Evolutionary conservation across 1,140 invertebrate species (phyloP), one percentile per base, ranked within the genome.

Genomic region (Drosophila auraria): DNA sequence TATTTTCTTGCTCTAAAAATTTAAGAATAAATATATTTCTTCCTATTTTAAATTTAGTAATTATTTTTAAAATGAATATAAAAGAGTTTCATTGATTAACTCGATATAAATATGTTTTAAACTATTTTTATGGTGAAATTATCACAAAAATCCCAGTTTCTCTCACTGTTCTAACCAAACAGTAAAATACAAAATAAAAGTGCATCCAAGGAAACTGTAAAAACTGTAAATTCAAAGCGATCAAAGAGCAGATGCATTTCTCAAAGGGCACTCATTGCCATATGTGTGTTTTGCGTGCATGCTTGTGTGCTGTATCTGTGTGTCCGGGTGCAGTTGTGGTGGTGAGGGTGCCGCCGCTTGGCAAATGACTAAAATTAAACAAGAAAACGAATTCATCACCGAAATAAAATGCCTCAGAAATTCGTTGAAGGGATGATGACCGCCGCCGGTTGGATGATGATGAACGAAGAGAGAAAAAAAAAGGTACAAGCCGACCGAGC

Each of bases 281-380:
- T 20, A 57, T 58, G 14, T 7, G 20, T 45, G 33, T 14, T 63
- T 47, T 47, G 30, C 40, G 40, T 77, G 49, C 58, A 51, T 65
- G 49, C 51, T 42, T 45, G 27, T 56, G 45, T 42, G 44, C 44
- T 56, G 54, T 57, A 50, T 50, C 30, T 60, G 50, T 60, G 54
- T 60, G 47, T 59, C 27, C 50, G 20, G 62, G 64, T 72, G 44
- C 47, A 53, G 15, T 59, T 14, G 71, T 62, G 23, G 23, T 23
- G 54, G 62, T 51, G 70, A 87, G 83, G 83, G 61, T 84, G 73
- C 54, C 12, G 53, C 30, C 53, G 53, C 79, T 38, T 20, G 74
- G 70, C 61, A 89, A 87, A 87, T 87, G 84, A 87, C 83, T 89
- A 83, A 83, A 87, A 87, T 87, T 80, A 80, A 83, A 89, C 64